Percentiles rank a stretch among this genome's conserved stretches.
phyloP scores from a whole-genome alignment of 1,140 invertebrate species.

The Nixonia krombeini region DNA sequence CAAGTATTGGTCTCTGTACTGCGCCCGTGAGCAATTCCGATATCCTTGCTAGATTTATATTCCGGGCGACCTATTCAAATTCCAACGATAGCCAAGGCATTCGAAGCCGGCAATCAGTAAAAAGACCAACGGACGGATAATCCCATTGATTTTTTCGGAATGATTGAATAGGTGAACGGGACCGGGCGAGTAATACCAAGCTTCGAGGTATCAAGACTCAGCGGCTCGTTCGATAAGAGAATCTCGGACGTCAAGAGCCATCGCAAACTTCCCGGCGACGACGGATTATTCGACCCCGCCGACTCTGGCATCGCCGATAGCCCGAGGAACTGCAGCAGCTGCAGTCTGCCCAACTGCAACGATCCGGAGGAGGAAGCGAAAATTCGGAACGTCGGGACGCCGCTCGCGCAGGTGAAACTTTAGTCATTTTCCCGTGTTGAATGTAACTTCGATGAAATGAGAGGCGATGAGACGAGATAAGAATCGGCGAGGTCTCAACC shows the following conservation, averaged over 20 bases:
- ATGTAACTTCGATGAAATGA: too few relatives aligned
- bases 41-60: too few relatives aligned
- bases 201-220: constrained; percentile 56
- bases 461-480: too few relatives aligned
- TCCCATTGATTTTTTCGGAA: too few relatives aligned
- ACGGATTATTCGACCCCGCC: constrained; percentile 50
- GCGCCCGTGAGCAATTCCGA: too few relatives aligned
- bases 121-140: too few relatives aligned
- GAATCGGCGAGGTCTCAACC: too few relatives aligned
- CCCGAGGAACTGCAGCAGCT: constrained; percentile 66
- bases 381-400: constrained; percentile 48
- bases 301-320: constrained; percentile 39
- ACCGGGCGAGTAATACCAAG: constrained; percentile 59
- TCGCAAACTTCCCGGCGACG: constrained; percentile 37
- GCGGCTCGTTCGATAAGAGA: constrained; percentile 45
- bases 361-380: constrained; percentile 53
- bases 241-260: constrained; percentile 44
- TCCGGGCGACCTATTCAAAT: too few relatives aligned
- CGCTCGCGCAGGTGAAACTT: constrained; percentile 38
- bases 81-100: too few relatives aligned
- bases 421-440: constrained; percentile 2
- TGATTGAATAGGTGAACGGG: constrained; percentile 59
- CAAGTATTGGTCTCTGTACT: too few relatives aligned
- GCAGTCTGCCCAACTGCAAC: constrained; percentile 72
- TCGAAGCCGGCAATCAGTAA: not conserved